A percentile compares a stretch with the other conserved stretches of the same genome.
Evolutionary conservation across 2,113 vertebrate genomes (phyloP).

Genomic region (Chloroceryle aenea): DNA sequence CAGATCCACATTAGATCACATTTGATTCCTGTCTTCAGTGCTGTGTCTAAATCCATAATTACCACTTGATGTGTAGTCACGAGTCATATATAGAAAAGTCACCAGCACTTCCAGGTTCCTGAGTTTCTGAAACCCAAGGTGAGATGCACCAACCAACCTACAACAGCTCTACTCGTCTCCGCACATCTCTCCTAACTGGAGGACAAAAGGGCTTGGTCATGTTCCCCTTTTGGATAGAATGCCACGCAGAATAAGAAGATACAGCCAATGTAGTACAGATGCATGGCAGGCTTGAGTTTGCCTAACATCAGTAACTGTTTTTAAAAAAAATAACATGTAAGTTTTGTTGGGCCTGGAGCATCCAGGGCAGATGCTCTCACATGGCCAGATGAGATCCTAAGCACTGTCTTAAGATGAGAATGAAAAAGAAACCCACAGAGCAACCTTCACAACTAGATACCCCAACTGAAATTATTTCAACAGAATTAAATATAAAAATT

Average conservation of each 20-base stretch:
- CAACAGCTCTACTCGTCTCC: not conserved
- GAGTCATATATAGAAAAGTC: not conserved
- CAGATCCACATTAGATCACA: not conserved
- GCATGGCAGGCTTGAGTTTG: not conserved
- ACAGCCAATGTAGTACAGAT: not conserved
- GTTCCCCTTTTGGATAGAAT: not conserved
- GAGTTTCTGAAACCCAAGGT: not conserved
- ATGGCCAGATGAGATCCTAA: not conserved
- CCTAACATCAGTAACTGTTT: not conserved
- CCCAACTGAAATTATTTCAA: not conserved
- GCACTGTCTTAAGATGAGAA: not conserved
- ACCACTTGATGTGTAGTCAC: not conserved
- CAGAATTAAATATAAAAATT: not conserved
- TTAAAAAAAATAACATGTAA: not conserved
- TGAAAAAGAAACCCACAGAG: not conserved
- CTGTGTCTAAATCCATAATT: not conserved
- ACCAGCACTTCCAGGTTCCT: not conserved
- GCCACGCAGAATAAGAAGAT: not conserved
- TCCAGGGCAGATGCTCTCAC: not conserved
- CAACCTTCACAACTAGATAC: not conserved
- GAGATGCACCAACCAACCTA: accelerated
- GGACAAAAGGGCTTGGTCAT: not conserved
- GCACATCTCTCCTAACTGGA: not conserved
- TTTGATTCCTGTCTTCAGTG: not conserved
- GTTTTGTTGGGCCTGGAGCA: not conserved